Base-by-base conservation (phyloP, 92 coral and sea anemone genomes). In the Montipora capitata region DNA sequence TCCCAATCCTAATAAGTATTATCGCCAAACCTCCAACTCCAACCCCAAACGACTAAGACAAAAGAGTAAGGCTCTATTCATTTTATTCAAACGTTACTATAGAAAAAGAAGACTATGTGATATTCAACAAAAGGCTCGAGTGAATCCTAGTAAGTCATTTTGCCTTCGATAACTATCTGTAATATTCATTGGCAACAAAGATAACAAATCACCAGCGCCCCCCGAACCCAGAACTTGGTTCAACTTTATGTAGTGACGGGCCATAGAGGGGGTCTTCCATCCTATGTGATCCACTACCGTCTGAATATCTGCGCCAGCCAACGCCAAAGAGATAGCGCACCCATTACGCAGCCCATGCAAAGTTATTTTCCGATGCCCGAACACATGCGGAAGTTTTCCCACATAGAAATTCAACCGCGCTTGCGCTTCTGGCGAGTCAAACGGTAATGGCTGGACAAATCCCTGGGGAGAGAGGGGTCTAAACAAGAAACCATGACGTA, bases 281-380 rank as follows among this genome's bases (percentile, higher is more conserved):
- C 81, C 81, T 16, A 76, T 66, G 18, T 76, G 81, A 20, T 44
- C 81, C 66, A 52, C 51, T 49, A 76, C 41, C 39, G 54, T 11
- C 2, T 70, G 76, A 17, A 70, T 12, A 15, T 70, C 76, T 10
- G 9, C 27, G 2, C 54, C 76, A 40, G 57, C 2, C 76, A 70
- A 10, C 13, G 76, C 56, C 7, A 70, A 14, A 3, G 76, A 70
- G 27, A 40, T 42, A 1, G 76, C 52, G 1, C 18, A 2, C 8
- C 57, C 35, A 70, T 54, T 70, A 4, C 76, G 3, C 20, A 70
- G 42, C 3, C 76, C 52, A 40, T 70, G 76, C 5, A 70, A 9
- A 11, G 76, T 38, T 35, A 68, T 68, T n/a, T 48, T 27, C 7
- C 44, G 74, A 48, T 68, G 35, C 10, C 45, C 51, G 39, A 68